Evolutionary conservation across 2,113 vertebrate genomes (phyloP).

Genomic region (Neotoma lepida): DNA sequence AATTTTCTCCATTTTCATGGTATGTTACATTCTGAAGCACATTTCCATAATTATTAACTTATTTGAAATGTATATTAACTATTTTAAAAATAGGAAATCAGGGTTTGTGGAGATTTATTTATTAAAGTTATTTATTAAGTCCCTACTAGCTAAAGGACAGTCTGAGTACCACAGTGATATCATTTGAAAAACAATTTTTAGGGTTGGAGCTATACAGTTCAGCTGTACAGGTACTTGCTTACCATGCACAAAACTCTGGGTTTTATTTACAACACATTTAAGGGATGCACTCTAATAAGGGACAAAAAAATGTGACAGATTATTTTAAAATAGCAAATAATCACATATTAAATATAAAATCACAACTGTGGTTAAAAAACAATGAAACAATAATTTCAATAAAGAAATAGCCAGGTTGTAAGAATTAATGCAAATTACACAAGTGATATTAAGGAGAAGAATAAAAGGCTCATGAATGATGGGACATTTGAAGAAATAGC

Average conservation of each 20-base stretch:
- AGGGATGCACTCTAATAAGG: not conserved
- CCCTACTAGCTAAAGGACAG: not conserved
- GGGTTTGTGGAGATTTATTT: not conserved
- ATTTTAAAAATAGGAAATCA: not conserved
- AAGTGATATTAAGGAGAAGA: not conserved
- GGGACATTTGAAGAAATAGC: not conserved
- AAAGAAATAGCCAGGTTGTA: slow-evolving; percentile 1
- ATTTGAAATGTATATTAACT: not conserved
- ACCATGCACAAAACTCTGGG: not conserved
- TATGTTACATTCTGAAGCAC: not conserved
- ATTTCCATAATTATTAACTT: not conserved
- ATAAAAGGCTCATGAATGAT: slow-evolving; percentile 18
- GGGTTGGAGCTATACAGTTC: not conserved
- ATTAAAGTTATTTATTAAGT: not conserved
- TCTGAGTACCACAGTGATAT: not conserved
- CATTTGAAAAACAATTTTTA: not conserved
- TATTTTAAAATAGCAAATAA: slow-evolving; percentile 9
- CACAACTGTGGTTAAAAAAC: not conserved
- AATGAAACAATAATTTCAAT: slow-evolving; percentile 31
- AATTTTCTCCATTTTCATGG: not conserved
- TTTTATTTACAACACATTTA: not conserved
- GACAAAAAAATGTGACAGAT: not conserved
- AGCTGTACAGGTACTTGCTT: not conserved
- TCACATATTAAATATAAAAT: slow-evolving; percentile 35
- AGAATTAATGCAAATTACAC: slow-evolving; percentile 21